Conservation (phyloP, 2,888 invertebrate genomes). For the Asteroscopus sphinx region DNA sequence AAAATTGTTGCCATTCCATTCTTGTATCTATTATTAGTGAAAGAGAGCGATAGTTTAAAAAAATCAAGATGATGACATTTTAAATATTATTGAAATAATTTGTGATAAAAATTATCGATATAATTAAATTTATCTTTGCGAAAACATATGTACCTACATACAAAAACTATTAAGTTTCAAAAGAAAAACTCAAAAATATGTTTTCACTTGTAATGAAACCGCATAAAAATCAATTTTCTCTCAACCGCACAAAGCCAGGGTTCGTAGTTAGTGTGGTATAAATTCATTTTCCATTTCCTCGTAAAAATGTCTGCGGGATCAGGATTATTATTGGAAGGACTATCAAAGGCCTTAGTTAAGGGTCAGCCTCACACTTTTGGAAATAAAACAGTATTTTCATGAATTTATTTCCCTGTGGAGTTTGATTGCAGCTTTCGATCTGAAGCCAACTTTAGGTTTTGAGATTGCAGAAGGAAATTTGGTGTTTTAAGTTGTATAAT, state of each 20-base stretch:
- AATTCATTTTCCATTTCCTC: slow-evolving; percentile 56
- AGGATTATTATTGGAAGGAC: slow-evolving; percentile 59
- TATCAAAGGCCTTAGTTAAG: slow-evolving; percentile 58
- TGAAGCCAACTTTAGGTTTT: background rate
- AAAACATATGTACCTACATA: no score
- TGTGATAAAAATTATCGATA: no score
- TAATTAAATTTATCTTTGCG: no score
- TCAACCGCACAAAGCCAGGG: slow-evolving; percentile 1
- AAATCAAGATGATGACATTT: no score
- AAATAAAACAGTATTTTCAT: background rate
- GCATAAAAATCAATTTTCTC: slow-evolving; percentile 1
- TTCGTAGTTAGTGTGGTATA: slow-evolving; percentile 31
- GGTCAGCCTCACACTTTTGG: slow-evolving; percentile 31
- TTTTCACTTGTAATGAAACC: no score
- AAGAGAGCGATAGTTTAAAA: no score
- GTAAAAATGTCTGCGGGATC: slow-evolving; percentile 61
- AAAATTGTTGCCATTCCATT: no score
- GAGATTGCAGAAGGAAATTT: background rate
- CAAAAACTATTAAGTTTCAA: background rate
- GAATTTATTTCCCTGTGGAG: slow-evolving; percentile 2
- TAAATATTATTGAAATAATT: no score
- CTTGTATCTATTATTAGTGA: no score
- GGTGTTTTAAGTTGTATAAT: background rate
- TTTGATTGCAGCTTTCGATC: background rate
- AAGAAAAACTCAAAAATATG: background rate